phyloP scores from a whole-genome alignment of 2,113 vertebrate species.

The Lampris incognitus region DNA sequence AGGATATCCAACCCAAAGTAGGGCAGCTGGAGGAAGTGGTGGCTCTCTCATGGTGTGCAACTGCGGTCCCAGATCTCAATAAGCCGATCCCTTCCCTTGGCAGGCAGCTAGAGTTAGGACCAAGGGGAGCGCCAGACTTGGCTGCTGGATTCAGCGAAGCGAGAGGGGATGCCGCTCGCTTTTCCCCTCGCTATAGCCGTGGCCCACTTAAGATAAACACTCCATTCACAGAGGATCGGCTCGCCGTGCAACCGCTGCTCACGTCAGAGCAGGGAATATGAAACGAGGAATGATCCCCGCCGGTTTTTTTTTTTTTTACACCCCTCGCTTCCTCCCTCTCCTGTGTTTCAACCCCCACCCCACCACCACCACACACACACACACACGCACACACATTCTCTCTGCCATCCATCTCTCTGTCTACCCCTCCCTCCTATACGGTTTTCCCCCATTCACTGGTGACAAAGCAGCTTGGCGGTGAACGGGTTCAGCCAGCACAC shows the following conservation, averaged over 20 bases:
- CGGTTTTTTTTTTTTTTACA: constrained; percentile 24
- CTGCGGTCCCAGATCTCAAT: constrained; percentile 46
- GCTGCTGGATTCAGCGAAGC: constrained; percentile 29
- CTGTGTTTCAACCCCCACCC: constrained; percentile 31
- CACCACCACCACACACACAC: constrained; percentile 53
- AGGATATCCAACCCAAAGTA: constrained; percentile 39
- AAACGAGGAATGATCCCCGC: constrained; percentile 62
- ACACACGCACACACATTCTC: constrained; percentile 26
- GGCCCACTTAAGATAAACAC: constrained; percentile 36
- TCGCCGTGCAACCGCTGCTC: constrained; percentile 27
- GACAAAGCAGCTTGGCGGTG: constrained; percentile 61
- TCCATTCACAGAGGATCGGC: constrained; percentile 43
- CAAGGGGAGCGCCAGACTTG: neutral
- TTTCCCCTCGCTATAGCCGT: constrained; percentile 10
- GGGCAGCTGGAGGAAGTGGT: constrained; percentile 44
- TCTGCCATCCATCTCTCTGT: constrained; percentile 25
- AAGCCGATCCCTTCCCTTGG: constrained; percentile 27
- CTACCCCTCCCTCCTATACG: constrained; percentile 18
- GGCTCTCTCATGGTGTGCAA: constrained; percentile 55
- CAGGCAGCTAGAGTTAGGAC: constrained; percentile 32
- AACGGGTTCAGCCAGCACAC: constrained; percentile 50
- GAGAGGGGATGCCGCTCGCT: constrained; percentile 49
- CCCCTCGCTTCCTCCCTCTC: constrained; percentile 34
- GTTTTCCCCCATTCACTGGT: constrained; percentile 48
- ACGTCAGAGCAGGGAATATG: constrained; percentile 55